Conservation (phyloP, 2,113 vertebrate species). For the Grammomys dolichurus region DNA sequence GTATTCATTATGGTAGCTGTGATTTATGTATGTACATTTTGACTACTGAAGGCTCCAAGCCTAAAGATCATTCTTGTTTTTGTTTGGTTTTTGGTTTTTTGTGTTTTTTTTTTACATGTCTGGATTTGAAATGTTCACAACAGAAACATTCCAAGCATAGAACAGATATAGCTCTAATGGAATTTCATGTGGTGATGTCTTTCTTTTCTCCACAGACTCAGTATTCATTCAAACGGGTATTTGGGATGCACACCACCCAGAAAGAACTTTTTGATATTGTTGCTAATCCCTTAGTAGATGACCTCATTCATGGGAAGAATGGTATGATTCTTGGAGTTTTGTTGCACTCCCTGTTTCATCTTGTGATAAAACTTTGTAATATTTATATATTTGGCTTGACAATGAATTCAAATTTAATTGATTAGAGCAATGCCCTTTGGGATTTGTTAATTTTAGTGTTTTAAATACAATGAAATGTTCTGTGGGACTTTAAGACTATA, state of each 20-base stretch:
- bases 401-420: constrained; percentile 25
- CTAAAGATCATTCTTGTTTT: constrained; percentile 2
- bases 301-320: constrained; percentile 95
- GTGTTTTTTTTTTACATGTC: background rate
- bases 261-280: constrained; percentile 94
- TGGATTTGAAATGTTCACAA: constrained; percentile 15
- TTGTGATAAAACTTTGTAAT: background rate
- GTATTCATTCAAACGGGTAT: constrained; percentile 97
- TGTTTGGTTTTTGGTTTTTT: background rate
- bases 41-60: background rate
- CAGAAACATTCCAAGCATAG: constrained; percentile 5
- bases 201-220: constrained; percentile 89
- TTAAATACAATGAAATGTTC: background rate
- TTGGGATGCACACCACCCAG: constrained; percentile 91
- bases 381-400: constrained; percentile 28
- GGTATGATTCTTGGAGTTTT: constrained; percentile 85
- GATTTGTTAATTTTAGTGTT: constrained; percentile 39
- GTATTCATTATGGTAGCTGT: background rate
- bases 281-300: constrained; percentile 94
- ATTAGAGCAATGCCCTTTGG: background rate
- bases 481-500: background rate
- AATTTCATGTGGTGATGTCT: background rate
- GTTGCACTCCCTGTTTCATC: background rate
- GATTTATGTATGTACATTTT: background rate
- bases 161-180: background rate